phyloP scores from a whole-genome alignment of 37 sponge, comb jelly and placozoan genomes.

The Geodia barretti region DNA sequence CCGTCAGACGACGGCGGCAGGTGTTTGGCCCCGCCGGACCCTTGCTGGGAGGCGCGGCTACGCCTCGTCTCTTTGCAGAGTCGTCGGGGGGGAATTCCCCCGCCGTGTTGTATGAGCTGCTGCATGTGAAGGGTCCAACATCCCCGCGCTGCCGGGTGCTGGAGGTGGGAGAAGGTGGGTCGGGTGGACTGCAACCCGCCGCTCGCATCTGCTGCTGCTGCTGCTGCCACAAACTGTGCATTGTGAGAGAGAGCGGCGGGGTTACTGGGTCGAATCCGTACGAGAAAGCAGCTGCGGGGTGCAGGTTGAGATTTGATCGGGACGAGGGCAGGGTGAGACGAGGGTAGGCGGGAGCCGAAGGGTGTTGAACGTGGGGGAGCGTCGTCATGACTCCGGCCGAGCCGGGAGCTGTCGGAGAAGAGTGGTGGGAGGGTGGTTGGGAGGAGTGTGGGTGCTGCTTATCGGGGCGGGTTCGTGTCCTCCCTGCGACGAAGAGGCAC shows the following conservation, averaged over 20 bases:
- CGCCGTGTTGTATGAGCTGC: background rate
- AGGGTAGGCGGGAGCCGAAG: background rate
- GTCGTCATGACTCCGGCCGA: background rate
- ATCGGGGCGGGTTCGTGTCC: background rate
- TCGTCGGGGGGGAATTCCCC: background rate
- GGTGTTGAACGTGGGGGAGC: background rate
- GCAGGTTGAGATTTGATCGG: no score
- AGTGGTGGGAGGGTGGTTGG: background rate
- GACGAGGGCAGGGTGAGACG: conserved; percentile 2
- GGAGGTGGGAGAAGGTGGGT: background rate
- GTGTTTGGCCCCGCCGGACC: background rate
- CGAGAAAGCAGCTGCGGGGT: conserved; percentile 19
- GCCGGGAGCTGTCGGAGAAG: background rate
- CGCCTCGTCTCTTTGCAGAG: background rate
- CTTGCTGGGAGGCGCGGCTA: no score
- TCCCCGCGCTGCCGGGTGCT: background rate
- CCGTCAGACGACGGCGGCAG: background rate
- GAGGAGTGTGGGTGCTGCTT: background rate
- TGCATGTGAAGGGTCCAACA: background rate
- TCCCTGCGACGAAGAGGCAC: background rate
- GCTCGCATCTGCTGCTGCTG: background rate
- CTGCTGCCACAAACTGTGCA: conserved; percentile 53
- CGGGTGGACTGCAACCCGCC: background rate
- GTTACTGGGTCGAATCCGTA: conserved; percentile 36
- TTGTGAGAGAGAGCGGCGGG: background rate